These are phyloP conservation scores for Cordilura impudica DNA, from an alignment of 2,888 invertebrate genomes.

Conservation along the genomic window DNA sequence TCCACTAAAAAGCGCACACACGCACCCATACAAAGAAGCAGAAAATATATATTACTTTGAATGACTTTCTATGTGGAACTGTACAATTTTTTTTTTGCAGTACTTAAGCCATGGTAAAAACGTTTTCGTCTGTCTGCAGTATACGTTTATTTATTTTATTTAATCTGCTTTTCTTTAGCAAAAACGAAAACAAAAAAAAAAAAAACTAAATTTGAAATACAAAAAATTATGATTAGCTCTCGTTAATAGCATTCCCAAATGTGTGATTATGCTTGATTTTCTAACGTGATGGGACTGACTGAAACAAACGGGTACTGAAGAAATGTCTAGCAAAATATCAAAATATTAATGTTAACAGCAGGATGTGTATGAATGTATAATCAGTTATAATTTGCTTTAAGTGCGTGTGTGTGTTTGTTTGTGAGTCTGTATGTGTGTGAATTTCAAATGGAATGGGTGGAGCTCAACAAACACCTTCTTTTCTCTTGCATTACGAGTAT, in stretches of 20 bases:
- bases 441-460: slow-evolving; percentile 3
- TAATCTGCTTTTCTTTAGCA: slow-evolving; percentile 35
- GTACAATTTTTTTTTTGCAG: background rate
- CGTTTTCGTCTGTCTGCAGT: slow-evolving; percentile 38
- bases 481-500: slow-evolving; percentile 8
- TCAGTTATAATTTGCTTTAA: slow-evolving; percentile 52
- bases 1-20: too few species aligned
- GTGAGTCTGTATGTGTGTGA: slow-evolving; percentile 9
- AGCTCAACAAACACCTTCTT: slow-evolving; percentile 20
- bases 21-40: too few species aligned
- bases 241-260: slow-evolving; percentile 67
- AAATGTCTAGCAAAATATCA: slow-evolving; percentile 5
- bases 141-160: slow-evolving; percentile 57
- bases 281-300: slow-evolving; percentile 64
- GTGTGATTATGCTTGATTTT: slow-evolving; percentile 68
- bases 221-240: slow-evolving; percentile 62
- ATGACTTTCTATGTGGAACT: slow-evolving; percentile 3
- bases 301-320: slow-evolving; percentile 17
- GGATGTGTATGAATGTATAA: slow-evolving; percentile 53
- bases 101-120: background rate
- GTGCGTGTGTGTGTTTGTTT: slow-evolving; percentile 5
- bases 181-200: too few species aligned
- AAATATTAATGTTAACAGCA: slow-evolving; percentile 56
- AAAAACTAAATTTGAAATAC: slow-evolving; percentile 16
- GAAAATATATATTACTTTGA: too few species aligned